Evolutionary conservation across 2,888 invertebrate species (phyloP), one percentile per base, ranked within the genome.

Genomic region (Dicyrtoma fusca): DNA sequence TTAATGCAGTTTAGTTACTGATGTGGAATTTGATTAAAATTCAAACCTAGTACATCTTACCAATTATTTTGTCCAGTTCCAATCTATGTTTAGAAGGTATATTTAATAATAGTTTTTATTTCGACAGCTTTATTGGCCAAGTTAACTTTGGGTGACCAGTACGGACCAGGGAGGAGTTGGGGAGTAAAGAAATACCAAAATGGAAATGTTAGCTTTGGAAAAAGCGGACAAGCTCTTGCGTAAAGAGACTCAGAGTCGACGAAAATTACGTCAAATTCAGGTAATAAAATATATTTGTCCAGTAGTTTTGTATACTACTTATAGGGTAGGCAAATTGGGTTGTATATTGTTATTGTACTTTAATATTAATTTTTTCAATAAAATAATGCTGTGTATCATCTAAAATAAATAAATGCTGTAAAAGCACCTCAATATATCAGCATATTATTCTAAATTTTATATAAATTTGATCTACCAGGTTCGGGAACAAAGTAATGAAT

Each of bases 181-280:
- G 34, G 8, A 34, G 8, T 8, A 5, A 34, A 34, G 8, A 34
- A 8, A 34, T 34, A 34, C 34, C 34, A 8, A 34, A 53, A 71
- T 71, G 71, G 71, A 71, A 5, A 5, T 71, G 6, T 19, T 71
- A 19, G 71, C 71, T 13, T 42, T 17, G 19, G 55, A 63, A 44
- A 57, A 51, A 47, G 57, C 65, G 6, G 59, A 64, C 21, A 45
- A 57, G 42, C 57, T 42, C 13, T 26, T 71, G 14, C 44, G 47
- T 19, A 62, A 63, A 23, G 65, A 71, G 5, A 65, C 65, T 26
- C 17, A n/a, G 1, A 62, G 21, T 5, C 42, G 71, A 42, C 45
- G 71, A 14, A 71, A 71, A 65, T 19, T 71, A 25, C 65, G 71
- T 8, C 71, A 71, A 49, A 42, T 65, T 25, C 71, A 71, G 65